Base-by-base conservation (phyloP, 2,113 vertebrate genomes). In the Microcebus murinus region DNA sequence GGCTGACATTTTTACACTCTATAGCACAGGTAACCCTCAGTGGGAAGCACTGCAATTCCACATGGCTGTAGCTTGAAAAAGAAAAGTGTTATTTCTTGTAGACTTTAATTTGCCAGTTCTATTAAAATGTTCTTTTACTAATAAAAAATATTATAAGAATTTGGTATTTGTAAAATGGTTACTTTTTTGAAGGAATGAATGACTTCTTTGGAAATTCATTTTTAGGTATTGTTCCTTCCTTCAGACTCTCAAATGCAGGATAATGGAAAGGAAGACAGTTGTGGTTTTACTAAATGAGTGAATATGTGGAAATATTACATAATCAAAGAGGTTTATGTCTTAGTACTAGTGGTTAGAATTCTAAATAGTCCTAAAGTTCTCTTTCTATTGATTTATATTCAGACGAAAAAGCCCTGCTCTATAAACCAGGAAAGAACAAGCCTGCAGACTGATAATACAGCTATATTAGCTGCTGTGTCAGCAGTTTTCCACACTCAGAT, bases 221-320 rank as follows among this genome's bases (percentile, higher is more conserved):
- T 83, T 95, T 70, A 93, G 36, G 42, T 42, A 15, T 45, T 79
- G 3, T 18, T 52, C 0, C 27, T 93, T 45, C 65, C 96, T 96
- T 84, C 29, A 89, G 57, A 74, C 0, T 70, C 65, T 94, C 92
- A 86, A 87, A 87, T 87, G 92, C 31, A 89, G 14, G 36, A 71
- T 45, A 4, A 94, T 17, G 14, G 71, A 39, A 31, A 96, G 57
- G 5, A 87, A 83, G 42, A 48, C 15, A 57, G 1, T 48, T 83
- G 8, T 4, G 55, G 1, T 97, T 79, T 52, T 73, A 10, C 2
- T 89, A 17, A 68, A 76, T 18, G 45, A 48, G 21, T 23, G 42
- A 90, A 95, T 91, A 76, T 90, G 61, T 52, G 67, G 71, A 80
- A 85, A 77, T 95, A 89, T 31, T 96, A 48, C 4, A 34, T 96